A percentile compares a stretch with the other conserved stretches of the same genome.
phyloP scores from a whole-genome alignment of 2,888 invertebrate genomes.

The Pseudoips prasinana region DNA sequence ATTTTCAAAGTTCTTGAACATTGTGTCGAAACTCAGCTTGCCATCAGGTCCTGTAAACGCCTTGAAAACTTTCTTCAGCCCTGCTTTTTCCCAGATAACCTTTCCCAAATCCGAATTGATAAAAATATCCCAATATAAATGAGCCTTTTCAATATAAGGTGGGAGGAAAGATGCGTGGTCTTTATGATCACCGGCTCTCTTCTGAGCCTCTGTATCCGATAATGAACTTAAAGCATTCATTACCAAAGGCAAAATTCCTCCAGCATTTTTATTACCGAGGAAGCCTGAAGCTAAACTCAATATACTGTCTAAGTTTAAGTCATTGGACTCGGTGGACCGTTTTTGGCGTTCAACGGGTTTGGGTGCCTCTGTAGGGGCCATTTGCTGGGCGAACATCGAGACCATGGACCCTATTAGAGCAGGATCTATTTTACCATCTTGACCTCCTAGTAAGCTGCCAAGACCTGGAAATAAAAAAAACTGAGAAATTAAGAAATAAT shows the following conservation, averaged over 20 bases:
- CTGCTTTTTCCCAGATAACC: conserved; percentile 87
- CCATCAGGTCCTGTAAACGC: conserved; percentile 86
- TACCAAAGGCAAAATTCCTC: conserved; percentile 84
- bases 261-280: conserved; percentile 65
- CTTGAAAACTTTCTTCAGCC: conserved; percentile 86
- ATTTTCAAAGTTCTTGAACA: conserved; percentile 90
- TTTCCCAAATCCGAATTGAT: conserved; percentile 89
- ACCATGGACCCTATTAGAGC: conserved; percentile 75
- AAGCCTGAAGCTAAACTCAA: conserved; percentile 80
- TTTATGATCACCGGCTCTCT: conserved; percentile 84
- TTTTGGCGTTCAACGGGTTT: conserved; percentile 43
- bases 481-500: no score
- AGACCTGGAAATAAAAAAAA: conserved; percentile 68
- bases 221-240: conserved; percentile 85
- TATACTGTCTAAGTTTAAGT: conserved; percentile 78
- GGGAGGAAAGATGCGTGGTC: conserved; percentile 88
- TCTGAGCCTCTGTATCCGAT: conserved; percentile 82
- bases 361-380: conserved; percentile 48
- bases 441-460: conserved; percentile 80
- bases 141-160: conserved; percentile 83
- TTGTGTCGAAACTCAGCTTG: conserved; percentile 86
- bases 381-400: conserved; percentile 70
- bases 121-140: conserved; percentile 90
- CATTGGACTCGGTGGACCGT: conserved; percentile 52
- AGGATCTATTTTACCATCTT: conserved; percentile 82